Percentiles rank a stretch among this genome's conserved stretches.
Evolutionary conservation across 2,797 vertebrate species (phyloP).

Genomic region (Ctenochaetus hawaiiensis): DNA sequence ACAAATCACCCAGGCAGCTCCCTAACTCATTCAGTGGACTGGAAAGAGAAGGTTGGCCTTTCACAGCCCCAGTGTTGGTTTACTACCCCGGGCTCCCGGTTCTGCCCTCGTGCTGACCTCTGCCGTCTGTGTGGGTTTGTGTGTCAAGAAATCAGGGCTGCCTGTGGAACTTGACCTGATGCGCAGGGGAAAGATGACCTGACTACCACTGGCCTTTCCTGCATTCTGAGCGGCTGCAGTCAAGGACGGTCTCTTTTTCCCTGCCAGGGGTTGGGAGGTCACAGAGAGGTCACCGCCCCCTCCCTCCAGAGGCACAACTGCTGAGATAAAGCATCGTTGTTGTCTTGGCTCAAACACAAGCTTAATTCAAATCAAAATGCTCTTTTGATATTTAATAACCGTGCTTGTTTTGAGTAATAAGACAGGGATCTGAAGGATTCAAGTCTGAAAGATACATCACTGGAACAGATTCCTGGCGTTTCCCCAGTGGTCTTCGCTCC

Average conservation of each 20-base stretch:
- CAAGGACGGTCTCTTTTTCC: constrained; percentile 62
- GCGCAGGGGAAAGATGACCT: constrained; percentile 74
- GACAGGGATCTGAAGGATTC: constrained; percentile 39
- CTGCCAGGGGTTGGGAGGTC: constrained; percentile 56
- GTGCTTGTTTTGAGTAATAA: constrained; percentile 61
- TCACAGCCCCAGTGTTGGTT: constrained; percentile 75
- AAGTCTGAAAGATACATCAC: constrained; percentile 28
- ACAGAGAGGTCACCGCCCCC: constrained; percentile 44
- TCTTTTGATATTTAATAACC: constrained; percentile 64
- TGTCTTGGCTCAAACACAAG: constrained; percentile 48
- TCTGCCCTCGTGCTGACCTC: constrained; percentile 69
- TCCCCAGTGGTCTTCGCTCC: constrained; percentile 42
- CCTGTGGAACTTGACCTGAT: constrained; percentile 79
- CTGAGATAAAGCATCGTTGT: constrained; percentile 40
- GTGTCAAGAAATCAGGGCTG: constrained; percentile 74
- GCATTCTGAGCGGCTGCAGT: constrained; percentile 55
- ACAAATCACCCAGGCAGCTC: constrained; percentile 79
- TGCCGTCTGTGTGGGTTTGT: constrained; percentile 76
- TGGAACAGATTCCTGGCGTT: constrained; percentile 45
- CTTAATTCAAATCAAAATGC: constrained; percentile 40
- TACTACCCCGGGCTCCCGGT: constrained; percentile 68
- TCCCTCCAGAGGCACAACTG: constrained; percentile 30
- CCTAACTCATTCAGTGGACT: constrained; percentile 73
- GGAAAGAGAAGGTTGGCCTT: constrained; percentile 77
- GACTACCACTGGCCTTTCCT: constrained; percentile 70